These are phyloP conservation scores for Amphiura filiformis DNA, from an alignment of 35 echinoderm and acorn worm species.

Conservation along the genomic window DNA sequence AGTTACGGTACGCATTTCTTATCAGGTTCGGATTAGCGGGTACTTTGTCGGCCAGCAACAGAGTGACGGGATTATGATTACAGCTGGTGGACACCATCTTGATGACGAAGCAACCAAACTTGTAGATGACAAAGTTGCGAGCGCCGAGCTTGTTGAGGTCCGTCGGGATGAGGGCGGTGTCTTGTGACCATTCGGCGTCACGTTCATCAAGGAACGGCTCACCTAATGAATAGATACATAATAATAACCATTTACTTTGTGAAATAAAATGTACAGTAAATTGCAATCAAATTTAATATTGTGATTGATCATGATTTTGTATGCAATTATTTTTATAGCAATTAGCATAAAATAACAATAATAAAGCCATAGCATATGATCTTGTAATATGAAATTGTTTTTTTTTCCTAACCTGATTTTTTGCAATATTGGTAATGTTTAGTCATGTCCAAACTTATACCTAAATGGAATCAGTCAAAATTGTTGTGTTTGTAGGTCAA, in stretches of 20 bases:
- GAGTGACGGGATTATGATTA: slow-evolving; percentile 67
- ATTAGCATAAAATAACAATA: too few relatives aligned
- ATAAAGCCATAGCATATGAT: too few relatives aligned
- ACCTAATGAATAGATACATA: neutral
- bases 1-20: slow-evolving; percentile 87
- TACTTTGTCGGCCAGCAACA: slow-evolving; percentile 85
- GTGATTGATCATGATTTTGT: neutral
- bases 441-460: too few relatives aligned
- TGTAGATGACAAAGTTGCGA: slow-evolving; percentile 87
- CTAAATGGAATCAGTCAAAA: too few relatives aligned
- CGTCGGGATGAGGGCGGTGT: slow-evolving; percentile 65
- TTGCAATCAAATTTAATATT: neutral
- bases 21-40: slow-evolving; percentile 65
- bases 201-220: slow-evolving; percentile 76
- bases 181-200: slow-evolving; percentile 68
- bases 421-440: too few relatives aligned
- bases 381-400: too few relatives aligned
- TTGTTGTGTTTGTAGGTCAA: too few relatives aligned
- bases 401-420: too few relatives aligned
- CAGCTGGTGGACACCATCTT: slow-evolving; percentile 65
- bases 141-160: slow-evolving; percentile 85
- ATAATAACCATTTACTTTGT: neutral
- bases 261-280: neutral
- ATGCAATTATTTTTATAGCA: too few relatives aligned
- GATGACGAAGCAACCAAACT: slow-evolving; percentile 83